Percentiles rank a stretch among this genome's conserved stretches.
Conservation (phyloP, 2,113 vertebrate genomes). For the Tympanuchus pallidicinctus region DNA sequence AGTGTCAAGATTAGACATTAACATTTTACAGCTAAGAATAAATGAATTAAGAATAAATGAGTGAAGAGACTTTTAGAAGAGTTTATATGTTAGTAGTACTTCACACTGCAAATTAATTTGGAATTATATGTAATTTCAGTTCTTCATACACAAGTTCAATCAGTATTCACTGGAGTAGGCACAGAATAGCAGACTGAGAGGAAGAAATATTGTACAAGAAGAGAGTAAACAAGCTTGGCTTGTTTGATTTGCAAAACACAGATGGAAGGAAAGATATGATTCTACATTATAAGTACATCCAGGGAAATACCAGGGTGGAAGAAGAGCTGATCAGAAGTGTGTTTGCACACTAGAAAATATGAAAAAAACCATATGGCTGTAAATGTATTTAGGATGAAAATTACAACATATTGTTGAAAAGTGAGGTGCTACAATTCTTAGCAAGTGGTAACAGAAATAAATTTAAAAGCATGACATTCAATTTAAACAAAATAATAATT, state of each 20-base stretch:
- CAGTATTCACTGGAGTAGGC: background rate
- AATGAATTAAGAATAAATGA: background rate
- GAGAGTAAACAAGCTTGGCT: background rate
- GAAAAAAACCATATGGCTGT: background rate
- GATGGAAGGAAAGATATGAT: background rate
- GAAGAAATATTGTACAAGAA: background rate
- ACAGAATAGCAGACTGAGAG: background rate
- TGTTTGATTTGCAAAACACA: conserved; percentile 10
- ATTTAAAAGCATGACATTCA: background rate
- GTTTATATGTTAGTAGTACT: background rate
- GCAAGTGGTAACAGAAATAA: background rate
- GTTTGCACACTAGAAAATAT: background rate
- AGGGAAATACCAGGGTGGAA: background rate
- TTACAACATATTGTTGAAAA: background rate
- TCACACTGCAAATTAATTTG: background rate
- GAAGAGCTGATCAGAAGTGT: background rate
- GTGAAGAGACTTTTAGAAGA: background rate
- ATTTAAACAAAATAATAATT: background rate
- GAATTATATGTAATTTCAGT: background rate
- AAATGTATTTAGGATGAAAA: background rate
- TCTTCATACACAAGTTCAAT: background rate
- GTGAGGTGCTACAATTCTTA: background rate
- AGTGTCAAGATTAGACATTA: background rate
- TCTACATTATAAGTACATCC: background rate
- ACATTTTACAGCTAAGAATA: background rate